phyloP scores from a whole-genome alignment of 2,113 vertebrate genomes.

The Todiramphus chloris region DNA sequence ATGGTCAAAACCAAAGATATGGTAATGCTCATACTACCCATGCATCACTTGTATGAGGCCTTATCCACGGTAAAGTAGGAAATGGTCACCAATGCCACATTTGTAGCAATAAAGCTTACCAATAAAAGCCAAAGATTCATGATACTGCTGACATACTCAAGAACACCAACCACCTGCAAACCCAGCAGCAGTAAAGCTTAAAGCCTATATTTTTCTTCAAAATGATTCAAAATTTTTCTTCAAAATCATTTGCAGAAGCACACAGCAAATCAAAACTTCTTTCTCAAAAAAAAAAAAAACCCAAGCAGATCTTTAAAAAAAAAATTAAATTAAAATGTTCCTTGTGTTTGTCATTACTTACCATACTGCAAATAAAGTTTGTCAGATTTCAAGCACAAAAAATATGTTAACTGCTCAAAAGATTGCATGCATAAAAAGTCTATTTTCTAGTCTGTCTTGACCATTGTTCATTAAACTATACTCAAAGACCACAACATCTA shows the following conservation, averaged over 20 bases:
- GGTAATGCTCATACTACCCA: neutral
- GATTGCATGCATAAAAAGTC: rapidly evolving
- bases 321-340: neutral
- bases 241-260: neutral
- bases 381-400: neutral
- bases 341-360: neutral
- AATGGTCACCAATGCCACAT: neutral
- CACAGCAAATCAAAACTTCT: neutral
- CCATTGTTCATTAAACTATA: neutral
- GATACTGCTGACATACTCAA: neutral
- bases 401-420: neutral
- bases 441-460: neutral
- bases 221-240: too few species aligned
- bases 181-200: neutral
- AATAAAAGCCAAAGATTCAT: neutral
- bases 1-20: neutral
- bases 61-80: neutral
- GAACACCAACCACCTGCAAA: neutral
- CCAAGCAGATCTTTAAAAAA: neutral
- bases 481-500: rapidly evolving
- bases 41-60: neutral
- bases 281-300: neutral
- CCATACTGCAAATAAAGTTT: neutral
- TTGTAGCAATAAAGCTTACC: neutral
- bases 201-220: neutral